Base-by-base conservation (phyloP, 2,888 invertebrate species). In the Melitaea athalia region DNA sequence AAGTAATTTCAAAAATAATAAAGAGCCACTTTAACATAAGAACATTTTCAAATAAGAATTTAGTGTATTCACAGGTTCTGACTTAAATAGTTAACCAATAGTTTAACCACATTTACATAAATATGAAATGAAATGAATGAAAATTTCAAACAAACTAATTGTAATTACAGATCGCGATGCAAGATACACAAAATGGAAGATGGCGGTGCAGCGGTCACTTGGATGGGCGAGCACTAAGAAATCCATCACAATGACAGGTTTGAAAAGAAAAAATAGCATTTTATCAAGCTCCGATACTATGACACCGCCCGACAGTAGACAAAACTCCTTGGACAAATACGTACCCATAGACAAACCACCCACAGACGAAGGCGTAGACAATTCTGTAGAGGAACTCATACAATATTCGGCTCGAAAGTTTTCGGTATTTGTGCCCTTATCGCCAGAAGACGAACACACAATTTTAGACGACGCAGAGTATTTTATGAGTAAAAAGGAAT, bases 121-220 rank as follows among this genome's bases (percentile, higher is more conserved):
- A 38, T 47, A 47, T 47, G 11, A 12, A 12, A 47, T 0, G n/a
- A 3, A 15, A 59, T 45, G 3, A 31, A 15, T 17, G 45, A 50
- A 50, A 17, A 17, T 15, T 50, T 17, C 14, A 52, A 1, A 24
- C 5, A 24, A 15, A 50, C 10, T 24, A 52, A 52, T 4, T 33
- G 17, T 11, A 50, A 43, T 85, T 85, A 3, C 87, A 96, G 97
- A 98, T 83, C 95, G 98, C 67, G 95, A 97, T 82, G 93, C 95
- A 5, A 94, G 98, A 72, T 98, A 97, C 86, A 96, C 95, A 8
- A 96, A 97, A 88, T 99, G 99, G 99, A 98, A 98, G 89, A 97
- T 97, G 95, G 99, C 99, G 0, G 98, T 99, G 2, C 95, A 98
- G 80, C 94, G 98, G 43, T 97, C 98, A 49, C 94, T 98, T 77